Base-by-base conservation (phyloP, 2,797 vertebrate species). In the Acridotheres tristis region DNA sequence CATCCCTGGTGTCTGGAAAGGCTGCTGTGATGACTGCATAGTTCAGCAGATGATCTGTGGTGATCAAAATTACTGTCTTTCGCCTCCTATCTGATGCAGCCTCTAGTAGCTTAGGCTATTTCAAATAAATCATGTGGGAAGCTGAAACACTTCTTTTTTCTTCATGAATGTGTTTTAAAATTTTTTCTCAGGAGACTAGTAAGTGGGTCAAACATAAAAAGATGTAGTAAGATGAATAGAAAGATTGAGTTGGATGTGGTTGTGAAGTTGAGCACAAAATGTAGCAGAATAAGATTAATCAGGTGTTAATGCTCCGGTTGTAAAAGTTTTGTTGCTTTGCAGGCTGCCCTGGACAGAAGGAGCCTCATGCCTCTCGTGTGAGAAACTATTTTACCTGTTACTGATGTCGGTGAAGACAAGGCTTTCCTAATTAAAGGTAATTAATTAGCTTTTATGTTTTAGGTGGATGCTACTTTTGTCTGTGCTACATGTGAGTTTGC, bases 71-170 rank as follows among this genome's bases (percentile, higher is more conserved):
- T 27, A n/a, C 36, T 54, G 94, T 98, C 98, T 98, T 99, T 99
- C 96, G 98, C 98, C 98, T 98, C 98, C 98, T 99, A 96, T 92
- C 98, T 99, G 99, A 99, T 96, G 98, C 98, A 97, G 98, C 91
- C 90, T 79, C 13, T 11, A 74, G 26, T 34, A 50, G 17, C 4
- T 63, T 48, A 14, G 42, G 22, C 43, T 27, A 23, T 27, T 74
- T 50, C 16, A 54, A 34, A 25, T 3, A 23, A 15, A 9, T 82
- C 2, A 1, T 4, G 3, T 55, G n/a, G 32, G 25, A 67, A 59
- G 32, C n/a, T 66, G 14, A 68, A 65, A 30, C 1, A 1, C 6
- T 21, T 40, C 0, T 3, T 25, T 63, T 29, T 45, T 20, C 6
- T 53, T 10, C 1, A 1, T 61, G 2, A 25, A 40, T 59, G 23